Evolutionary conservation across 2,888 invertebrate species (phyloP), one percentile per base, ranked within the genome.

Genomic region (Mesorhabditis sp.): DNA sequence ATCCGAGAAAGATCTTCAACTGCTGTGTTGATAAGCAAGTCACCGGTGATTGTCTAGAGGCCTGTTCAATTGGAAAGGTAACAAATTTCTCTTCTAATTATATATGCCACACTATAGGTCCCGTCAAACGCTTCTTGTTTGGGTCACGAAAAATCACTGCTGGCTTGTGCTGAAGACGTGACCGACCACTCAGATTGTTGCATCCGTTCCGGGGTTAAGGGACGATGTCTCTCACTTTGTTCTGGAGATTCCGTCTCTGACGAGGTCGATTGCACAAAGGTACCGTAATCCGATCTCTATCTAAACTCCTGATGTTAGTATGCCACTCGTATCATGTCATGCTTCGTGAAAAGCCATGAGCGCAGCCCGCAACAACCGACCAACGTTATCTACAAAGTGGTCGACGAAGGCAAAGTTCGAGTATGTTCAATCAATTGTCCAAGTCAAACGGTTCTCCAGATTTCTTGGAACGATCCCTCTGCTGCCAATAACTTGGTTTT

Each of bases 151-250:
- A 42, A 64, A 7, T 62, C 73, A 6, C 68, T 77, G 41, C 73
- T 80, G 43, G 78, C 76, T 67, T 80, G 79, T 62, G 76, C 79
- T 4, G 62, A 69, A 2, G 78, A 78, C 62, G 67, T 72, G n/a
- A 69, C 74, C 5, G 79, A 80, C 68, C 79, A 80, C 69, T 73
- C 75, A 5, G 79, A 80, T 45, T 80, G 79, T 62, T 80, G 79
- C 63, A 65, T 72, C 4, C 70, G 67, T 6, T 67, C 67, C 15
- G 71, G 73, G 5, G 76, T 80, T 4, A 66, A 72, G 3, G 62
- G 66, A 6, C 70, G 72, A 45, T 80, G 79, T 68, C 68, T 80
- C 7, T 73, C 77, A 42, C 68, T 80, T 6, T 80, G 79, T 65
- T 73, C 76, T 15, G 79, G 79, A 62, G 74, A 73, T 45, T 50